A percentile compares a stretch with the other conserved stretches of the same genome.
Conservation (phyloP, 2,113 vertebrate species). For the Nettapus auritus region DNA sequence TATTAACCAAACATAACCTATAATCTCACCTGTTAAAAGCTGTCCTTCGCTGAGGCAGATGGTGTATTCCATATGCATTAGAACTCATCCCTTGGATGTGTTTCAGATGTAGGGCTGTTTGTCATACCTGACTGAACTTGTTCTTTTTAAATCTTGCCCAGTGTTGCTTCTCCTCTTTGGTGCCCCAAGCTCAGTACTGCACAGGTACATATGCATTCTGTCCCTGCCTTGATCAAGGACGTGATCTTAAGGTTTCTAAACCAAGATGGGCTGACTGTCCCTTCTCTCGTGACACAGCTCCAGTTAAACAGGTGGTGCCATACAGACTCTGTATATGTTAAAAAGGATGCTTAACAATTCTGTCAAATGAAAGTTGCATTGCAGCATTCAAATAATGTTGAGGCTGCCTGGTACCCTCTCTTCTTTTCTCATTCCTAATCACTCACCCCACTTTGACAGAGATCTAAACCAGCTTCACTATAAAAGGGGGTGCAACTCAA, state of each 20-base stretch:
- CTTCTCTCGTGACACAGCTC: background rate
- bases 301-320: background rate
- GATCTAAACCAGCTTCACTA: background rate
- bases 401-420: background rate
- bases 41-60: background rate
- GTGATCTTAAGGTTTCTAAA: background rate
- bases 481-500: background rate
- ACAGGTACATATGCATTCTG: background rate
- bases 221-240: background rate
- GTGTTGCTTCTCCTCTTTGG: background rate
- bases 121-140: background rate
- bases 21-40: background rate
- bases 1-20: background rate
- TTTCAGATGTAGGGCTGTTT: background rate
- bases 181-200: background rate
- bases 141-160: background rate
- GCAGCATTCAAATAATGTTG: background rate
- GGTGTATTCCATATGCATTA: background rate
- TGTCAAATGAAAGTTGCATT: background rate
- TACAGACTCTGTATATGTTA: accelerated
- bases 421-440: background rate
- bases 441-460: background rate
- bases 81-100: background rate
- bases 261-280: background rate
- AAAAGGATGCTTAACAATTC: background rate